Base-by-base conservation (phyloP, 1,140 invertebrate genomes). In the Aphidius gifuensis region DNA sequence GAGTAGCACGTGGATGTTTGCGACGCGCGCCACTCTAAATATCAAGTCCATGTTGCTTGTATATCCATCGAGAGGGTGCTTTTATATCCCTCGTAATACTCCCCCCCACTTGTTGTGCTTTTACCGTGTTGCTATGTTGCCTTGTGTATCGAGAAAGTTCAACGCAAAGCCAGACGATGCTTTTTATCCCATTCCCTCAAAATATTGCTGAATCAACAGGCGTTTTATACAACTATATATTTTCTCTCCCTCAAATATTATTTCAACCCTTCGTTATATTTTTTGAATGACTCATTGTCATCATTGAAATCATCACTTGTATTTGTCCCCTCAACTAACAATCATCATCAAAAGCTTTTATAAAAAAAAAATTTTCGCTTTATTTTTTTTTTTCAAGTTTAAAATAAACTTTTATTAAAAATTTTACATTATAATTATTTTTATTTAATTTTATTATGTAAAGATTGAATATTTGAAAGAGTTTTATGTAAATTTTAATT, bases 101-200 rank as follows among this genome's bases (percentile, higher is more conserved):
- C 73, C 63, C 74, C 65, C 71, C 76, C 76, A 77, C 76, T 78
- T 78, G 76, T 78, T 78, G 76, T 78, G 76, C 75, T 74, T 72
- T 55, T 72, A 73, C 71, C 61, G 69, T 75, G 70, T 74, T 74
- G 71, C 73, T 74, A 59, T 64, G 11, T 64, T 64, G 61, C 63
- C 63, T 66, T 69, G 68, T 69, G 65, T 69, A 69, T 69, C 63
- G 68, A 67, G 68, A 69, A 69, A 69, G 62, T 64, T 69, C 68
- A 66, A 69, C 65, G 68, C 68, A 63, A 64, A 67, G 65, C 65
- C 61, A 69, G 65, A 66, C 68, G 65, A 69, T 69, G 68, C 65
- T 67, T 42, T 16, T 43, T 55, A 38, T n/a, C 53, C 63, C 56
- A 62, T 64, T 58, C 64, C 61, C 66, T 57, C 46, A 51, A 50